A percentile compares a stretch with the other conserved stretches of the same genome.
Conservation (phyloP, 35 echinoderm and acorn worm species). For the Hemicentrotus pulcherrimus region DNA sequence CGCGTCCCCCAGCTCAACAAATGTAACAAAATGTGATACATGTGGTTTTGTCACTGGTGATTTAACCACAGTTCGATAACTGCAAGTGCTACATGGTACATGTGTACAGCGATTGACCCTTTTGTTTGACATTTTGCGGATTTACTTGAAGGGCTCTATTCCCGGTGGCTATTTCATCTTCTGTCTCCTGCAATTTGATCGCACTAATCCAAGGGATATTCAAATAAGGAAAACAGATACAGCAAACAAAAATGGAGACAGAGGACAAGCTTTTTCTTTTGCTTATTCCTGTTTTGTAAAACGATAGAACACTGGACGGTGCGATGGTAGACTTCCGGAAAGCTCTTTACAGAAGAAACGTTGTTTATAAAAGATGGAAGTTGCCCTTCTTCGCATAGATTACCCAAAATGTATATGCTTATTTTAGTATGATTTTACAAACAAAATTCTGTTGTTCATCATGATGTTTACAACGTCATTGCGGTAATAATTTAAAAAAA, state of each 20-base stretch:
- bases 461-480: no score
- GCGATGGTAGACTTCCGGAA: no score
- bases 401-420: no score
- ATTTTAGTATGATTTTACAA: no score
- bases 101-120: neutral
- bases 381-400: no score
- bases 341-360: no score
- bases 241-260: neutral
- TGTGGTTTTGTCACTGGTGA: neutral
- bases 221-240: neutral
- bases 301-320: no score
- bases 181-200: conserved; percentile 13
- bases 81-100: neutral
- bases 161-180: neutral
- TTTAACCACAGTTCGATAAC: neutral
- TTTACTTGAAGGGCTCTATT: neutral
- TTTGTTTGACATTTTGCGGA: neutral
- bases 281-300: neutral
- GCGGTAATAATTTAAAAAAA: no score
- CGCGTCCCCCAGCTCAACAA: neutral
- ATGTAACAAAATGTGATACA: neutral
- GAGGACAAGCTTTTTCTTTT: neutral
- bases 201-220: neutral
- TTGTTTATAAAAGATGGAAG: no score
- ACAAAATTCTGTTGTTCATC: no score